Base-by-base conservation (phyloP, 1,140 invertebrate genomes). In the Thalassaphorura encarpata region DNA sequence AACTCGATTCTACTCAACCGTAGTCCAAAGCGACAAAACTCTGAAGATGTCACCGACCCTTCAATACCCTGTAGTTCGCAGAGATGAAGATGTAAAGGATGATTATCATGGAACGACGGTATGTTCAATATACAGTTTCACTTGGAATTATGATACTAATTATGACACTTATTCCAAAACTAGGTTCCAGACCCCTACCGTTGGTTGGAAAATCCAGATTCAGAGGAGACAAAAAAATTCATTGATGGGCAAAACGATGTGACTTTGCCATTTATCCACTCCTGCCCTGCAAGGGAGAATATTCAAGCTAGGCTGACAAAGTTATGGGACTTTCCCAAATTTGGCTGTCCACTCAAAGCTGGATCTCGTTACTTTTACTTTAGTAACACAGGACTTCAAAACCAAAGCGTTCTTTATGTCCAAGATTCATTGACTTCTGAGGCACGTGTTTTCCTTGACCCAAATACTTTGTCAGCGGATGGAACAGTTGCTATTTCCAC, bases 311-410 rank as follows among this genome's bases (percentile, higher is more conserved):
- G 83, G 55, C 76, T 98, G 2, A 96, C 85, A 0, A 82, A 93
- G 64, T 74, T 97, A 2, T 97, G 91, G 91, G 86, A 99, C 73
- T 98, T 89, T 75, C 89, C 91, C 28, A 97, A 96, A 72, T 96
- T 87, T 73, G 85, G 87, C 0, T 88, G 87, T 66, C 93, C 93
- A 0, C 81, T 78, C 61, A 82, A 80, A 67, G 78, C 84, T 67
- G 93, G 94, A 15, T 74, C 83, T 54, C 80, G 81, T 70, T 99
- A 95, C 71, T 98, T 90, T 71, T 95, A 89, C 72, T 87, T 83
- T 62, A 86, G 87, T 73, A 99, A 99, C 72, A 83, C 85, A 27
- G 96, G 95, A n/a, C 76, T 97, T 21, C 91, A 97, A 73, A 96
- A 97, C 71, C 93, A 97, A 69, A 96, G 90, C 78, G 93, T 98